Evolutionary conservation across 2,888 invertebrate species (phyloP).

Genomic region (Noctua fimbriata): DNA sequence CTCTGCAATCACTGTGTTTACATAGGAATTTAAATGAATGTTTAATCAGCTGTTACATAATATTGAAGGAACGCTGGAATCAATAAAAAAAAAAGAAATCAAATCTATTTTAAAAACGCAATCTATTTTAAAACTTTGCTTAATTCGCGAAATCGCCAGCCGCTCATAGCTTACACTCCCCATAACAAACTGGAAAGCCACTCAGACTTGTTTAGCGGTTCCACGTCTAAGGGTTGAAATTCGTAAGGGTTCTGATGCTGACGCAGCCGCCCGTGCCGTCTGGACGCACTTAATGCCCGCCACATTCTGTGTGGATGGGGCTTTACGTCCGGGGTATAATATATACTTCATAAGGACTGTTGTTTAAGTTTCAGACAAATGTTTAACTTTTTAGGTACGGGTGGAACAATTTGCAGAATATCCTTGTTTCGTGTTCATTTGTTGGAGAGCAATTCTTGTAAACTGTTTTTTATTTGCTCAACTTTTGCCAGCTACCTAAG

Average conservation of each 20-base stretch:
- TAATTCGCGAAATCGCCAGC: conserved; percentile 44
- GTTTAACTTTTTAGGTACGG: conserved; percentile 49
- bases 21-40: not conserved
- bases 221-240: conserved; percentile 79
- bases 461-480: not conserved
- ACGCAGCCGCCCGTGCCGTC: conserved; percentile 76
- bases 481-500: not conserved
- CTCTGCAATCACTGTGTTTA: not conserved
- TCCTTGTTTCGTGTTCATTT: conserved; percentile 49
- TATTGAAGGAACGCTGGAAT: fast-evolving
- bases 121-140: too few species aligned
- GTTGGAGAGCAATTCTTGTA: conserved; percentile 28
- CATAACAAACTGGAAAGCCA: conserved; percentile 71
- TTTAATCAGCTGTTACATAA: not conserved
- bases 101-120: not conserved
- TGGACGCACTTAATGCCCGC: conserved; percentile 70
- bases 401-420: conserved; percentile 41
- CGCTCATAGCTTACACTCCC: conserved; percentile 66
- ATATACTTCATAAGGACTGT: conserved; percentile 55
- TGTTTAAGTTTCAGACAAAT: conserved; percentile 56
- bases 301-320: conserved; percentile 63
- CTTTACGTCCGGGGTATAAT: conserved; percentile 58
- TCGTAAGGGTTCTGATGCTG: conserved; percentile 77
- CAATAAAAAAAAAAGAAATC: not conserved
- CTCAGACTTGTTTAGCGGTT: conserved; percentile 83